Evolutionary conservation across 2,113 vertebrate species (phyloP).

Genomic region (Platysteira castanea): DNA sequence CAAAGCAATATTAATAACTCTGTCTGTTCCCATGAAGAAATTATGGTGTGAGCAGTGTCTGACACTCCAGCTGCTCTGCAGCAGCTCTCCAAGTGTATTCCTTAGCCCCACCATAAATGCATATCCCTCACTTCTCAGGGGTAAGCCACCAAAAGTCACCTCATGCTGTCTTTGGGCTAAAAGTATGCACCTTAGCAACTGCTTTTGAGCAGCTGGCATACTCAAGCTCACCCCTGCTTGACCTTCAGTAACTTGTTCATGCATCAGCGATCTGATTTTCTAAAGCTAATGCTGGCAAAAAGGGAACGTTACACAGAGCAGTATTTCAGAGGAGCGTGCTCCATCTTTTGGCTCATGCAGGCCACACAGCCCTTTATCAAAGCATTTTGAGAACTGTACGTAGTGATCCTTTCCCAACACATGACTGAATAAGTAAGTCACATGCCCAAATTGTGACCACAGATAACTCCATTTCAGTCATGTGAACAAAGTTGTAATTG

Average conservation of each 20-base stretch:
- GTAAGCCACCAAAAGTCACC: neutral
- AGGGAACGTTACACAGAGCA: neutral
- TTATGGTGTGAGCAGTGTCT: neutral
- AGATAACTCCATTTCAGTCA: constrained; percentile 17
- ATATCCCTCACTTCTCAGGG: neutral
- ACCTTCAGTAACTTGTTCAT: constrained; percentile 13
- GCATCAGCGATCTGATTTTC: neutral
- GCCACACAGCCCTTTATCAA: constrained; percentile 50
- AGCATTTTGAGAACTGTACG: neutral
- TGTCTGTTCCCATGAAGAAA: neutral
- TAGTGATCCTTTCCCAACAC: neutral
- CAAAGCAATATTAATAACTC: neutral
- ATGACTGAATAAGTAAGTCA: constrained; percentile 29
- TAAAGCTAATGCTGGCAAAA: neutral
- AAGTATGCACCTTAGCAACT: neutral
- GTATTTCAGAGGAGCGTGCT: constrained; percentile 59
- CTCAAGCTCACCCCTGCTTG: neutral
- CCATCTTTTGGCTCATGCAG: constrained; percentile 59
- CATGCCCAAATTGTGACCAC: constrained; percentile 16
- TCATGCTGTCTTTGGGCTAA: neutral
- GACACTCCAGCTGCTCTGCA: neutral
- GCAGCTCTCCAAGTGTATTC: neutral
- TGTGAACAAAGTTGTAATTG: constrained; percentile 2
- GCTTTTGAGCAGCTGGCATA: constrained; percentile 3
- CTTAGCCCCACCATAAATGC: neutral